phyloP scores from a whole-genome alignment of 2,797 vertebrate genomes.

The Notolabrus celidotus region DNA sequence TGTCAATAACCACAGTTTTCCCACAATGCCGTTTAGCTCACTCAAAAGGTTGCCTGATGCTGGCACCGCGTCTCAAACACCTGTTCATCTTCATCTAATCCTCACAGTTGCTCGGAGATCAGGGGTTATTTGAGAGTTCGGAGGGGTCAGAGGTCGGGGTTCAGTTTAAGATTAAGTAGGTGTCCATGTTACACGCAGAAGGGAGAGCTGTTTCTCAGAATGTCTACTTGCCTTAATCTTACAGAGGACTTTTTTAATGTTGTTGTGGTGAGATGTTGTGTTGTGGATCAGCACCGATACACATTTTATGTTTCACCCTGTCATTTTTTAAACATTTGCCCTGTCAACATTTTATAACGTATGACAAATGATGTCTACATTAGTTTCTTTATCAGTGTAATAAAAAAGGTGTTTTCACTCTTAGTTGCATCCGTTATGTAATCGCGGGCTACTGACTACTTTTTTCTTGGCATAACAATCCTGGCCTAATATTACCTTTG shows the following conservation, averaged over 20 bases:
- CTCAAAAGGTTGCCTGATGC: conserved; percentile 2
- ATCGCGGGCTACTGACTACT: no score
- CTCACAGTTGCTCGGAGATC: conserved; percentile 15
- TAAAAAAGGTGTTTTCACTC: no score
- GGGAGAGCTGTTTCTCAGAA: conserved; percentile 9
- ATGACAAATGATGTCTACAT: no score
- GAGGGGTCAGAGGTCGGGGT: conserved; percentile 10
- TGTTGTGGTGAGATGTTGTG: no score
- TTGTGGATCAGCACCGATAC: no score
- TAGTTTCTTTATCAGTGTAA: no score
- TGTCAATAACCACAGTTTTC: not conserved
- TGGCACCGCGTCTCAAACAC: conserved; percentile 16
- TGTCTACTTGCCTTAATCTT: conserved; percentile 12
- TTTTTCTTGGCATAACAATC: no score
- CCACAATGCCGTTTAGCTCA: conserved; percentile 1
- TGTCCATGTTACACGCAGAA: conserved; percentile 3
- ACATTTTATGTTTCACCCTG: no score
- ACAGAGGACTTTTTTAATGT: not conserved
- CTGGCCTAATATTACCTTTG: no score
- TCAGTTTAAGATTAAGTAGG: conserved; percentile 13
- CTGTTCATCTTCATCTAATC: conserved; percentile 35
- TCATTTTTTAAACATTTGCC: no score
- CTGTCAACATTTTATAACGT: no score
- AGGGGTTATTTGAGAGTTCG: not conserved
- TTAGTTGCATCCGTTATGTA: no score